Percentiles rank a stretch among this genome's conserved stretches.
Evolutionary conservation across 1,140 invertebrate species (phyloP).

Genomic region (Panagrolaimus sp.): DNA sequence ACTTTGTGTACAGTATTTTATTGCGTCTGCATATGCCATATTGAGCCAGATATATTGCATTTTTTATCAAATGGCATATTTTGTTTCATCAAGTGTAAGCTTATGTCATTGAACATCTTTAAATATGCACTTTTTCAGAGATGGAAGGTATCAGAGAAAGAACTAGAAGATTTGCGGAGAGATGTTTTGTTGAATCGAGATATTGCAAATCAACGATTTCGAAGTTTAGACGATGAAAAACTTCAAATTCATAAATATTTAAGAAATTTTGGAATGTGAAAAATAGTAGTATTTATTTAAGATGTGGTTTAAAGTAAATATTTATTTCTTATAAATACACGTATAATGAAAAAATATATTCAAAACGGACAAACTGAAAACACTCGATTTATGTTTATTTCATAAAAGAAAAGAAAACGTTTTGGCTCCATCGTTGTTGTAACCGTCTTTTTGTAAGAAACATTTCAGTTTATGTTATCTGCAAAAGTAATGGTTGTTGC

Average conservation of each 20-base stretch:
- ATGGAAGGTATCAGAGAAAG: background rate
- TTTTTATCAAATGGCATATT: constrained; percentile 2
- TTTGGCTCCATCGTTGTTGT: no score
- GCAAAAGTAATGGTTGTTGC: no score
- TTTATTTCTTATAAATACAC: no score
- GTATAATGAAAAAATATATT: no score
- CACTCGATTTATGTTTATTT: no score
- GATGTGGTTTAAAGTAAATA: background rate
- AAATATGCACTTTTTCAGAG: background rate
- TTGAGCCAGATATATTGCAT: background rate
- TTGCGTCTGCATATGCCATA: background rate
- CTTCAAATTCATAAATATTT: background rate
- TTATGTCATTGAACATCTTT: background rate
- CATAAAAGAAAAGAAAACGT: no score
- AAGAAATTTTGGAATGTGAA: background rate
- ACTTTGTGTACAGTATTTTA: background rate
- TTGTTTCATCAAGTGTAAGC: background rate
- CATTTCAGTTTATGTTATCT: no score
- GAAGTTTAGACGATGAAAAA: background rate
- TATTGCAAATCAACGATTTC: background rate
- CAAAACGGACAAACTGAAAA: no score
- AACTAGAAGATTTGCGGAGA: background rate
- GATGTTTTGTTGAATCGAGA: background rate
- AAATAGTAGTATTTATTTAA: no score
- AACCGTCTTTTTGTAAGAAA: no score